Evolutionary conservation across 1,140 invertebrate species (phyloP), one percentile per base, ranked within the genome.

Genomic region (Ooceraea biroi): DNA sequence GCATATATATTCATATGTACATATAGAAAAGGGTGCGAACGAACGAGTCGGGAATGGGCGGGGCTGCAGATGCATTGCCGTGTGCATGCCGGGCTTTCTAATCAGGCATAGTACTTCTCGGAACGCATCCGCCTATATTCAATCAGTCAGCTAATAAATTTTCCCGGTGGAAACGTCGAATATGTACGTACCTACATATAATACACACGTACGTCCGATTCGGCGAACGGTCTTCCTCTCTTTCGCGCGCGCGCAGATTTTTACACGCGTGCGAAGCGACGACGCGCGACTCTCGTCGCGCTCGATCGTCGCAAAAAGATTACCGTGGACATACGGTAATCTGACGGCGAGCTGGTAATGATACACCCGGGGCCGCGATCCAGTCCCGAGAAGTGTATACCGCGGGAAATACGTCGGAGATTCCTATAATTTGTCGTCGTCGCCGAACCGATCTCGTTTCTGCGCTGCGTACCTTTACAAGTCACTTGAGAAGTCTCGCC

Each of bases 21-120:
- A 85, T 73, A 87, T 85, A 80, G 63, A 88, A 85, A 77, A 84
- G 82, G 84, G 89, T 80, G 85, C 74, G 84, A 87, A 85, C 87
- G 68, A 82, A 76, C 77, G 78, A 83, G 80, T 36, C 80, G 78
- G 86, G 76, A 88, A 90, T 89, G 90, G 90, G 92, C 88, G 90
- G 91, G 91, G 91, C 90, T 91, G 82, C 73, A 90, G 87, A 91
- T 90, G 91, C 91, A 90, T 91, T 90, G 88, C 80, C 87, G 87
- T 85, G 80, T 88, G 88, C 87, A 90, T 87, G 87, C 80, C 76
- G 68, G 82, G 89, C 90, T 90, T 91, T 93, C 92, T 92, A 94
- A 94, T 93, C 93, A 93, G 90, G 89, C 90, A 92, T 94, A 94
- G 93, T 93, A 94, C 91, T 93, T 93, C 92, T 93, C 90, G 91